Conservation (phyloP, 2,888 invertebrate species). For the Hemithea aestivaria region DNA sequence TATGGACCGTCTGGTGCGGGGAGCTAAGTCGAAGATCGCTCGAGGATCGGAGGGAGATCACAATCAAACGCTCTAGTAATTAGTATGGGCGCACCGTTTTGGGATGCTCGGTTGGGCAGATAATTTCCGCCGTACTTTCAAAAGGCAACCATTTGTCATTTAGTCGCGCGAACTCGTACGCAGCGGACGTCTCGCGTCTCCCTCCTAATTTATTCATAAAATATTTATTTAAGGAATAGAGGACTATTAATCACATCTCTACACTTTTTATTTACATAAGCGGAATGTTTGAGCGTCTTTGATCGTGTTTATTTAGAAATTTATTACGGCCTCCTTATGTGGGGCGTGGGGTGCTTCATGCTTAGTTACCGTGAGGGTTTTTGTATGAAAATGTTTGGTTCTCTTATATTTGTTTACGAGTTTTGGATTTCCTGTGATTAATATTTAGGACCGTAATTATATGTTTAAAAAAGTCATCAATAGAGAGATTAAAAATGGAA, state of each 20-base stretch:
- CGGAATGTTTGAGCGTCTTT: conserved; percentile 61
- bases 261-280: conserved; percentile 72
- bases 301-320: conserved; percentile 62
- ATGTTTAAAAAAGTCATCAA: no score
- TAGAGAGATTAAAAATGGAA: no score
- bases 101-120: conserved; percentile 74
- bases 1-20: conserved; percentile 34
- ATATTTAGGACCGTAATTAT: neutral
- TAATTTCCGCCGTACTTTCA: conserved; percentile 77
- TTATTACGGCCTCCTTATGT: conserved; percentile 54
- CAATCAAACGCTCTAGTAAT: conserved; percentile 76
- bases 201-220: conserved; percentile 76
- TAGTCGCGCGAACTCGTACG: conserved; percentile 64
- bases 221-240: conserved; percentile 78
- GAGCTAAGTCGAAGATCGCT: conserved; percentile 40
- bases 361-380: conserved; percentile 36
- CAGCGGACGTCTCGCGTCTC: conserved; percentile 65
- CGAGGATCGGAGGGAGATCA: conserved; percentile 50
- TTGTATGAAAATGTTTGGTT: conserved; percentile 28
- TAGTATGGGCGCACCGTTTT: conserved; percentile 68
- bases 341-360: conserved; percentile 37
- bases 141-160: conserved; percentile 77
- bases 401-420: conserved; percentile 23
- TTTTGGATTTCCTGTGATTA: conserved; percentile 24
- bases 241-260: conserved; percentile 75